These are phyloP conservation scores for Malacosoma neustria DNA, from an alignment of 2,888 invertebrate species.

Conservation along the genomic window DNA sequence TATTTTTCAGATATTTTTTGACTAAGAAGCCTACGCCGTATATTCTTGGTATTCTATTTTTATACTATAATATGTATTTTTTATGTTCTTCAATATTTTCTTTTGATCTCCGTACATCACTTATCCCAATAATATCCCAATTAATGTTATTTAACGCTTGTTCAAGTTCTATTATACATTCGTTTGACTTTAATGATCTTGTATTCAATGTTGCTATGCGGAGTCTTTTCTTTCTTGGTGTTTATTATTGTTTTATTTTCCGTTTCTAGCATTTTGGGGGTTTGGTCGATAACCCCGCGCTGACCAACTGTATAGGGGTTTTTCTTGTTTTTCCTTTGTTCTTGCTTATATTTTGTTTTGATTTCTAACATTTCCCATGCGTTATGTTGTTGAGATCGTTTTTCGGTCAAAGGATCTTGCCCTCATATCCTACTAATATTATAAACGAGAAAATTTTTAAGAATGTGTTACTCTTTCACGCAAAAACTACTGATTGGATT, in stretches of 20 bases:
- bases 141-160: slow-evolving; percentile 5
- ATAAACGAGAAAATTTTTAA: background rate
- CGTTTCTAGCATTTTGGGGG: background rate
- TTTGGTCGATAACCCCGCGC: too few species aligned
- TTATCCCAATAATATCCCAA: slow-evolving; percentile 10
- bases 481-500: background rate
- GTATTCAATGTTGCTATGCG: slow-evolving; percentile 7
- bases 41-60: slow-evolving; percentile 5
- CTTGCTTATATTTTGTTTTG: too few species aligned
- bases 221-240: slow-evolving; percentile 1
- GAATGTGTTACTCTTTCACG: background rate
- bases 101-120: slow-evolving; percentile 1
- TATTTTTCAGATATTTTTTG: slow-evolving; percentile 6
- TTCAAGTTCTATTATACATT: slow-evolving; percentile 8
- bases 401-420: too few species aligned
- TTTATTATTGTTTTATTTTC: too few species aligned
- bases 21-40: slow-evolving; percentile 9
- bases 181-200: slow-evolving; percentile 6
- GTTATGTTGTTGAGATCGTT: too few species aligned
- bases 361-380: too few species aligned
- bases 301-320: too few species aligned
- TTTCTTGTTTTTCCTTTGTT: too few species aligned
- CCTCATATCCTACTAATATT: background rate
- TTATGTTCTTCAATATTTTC: slow-evolving; percentile 6
- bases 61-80: slow-evolving; percentile 8